Conservation (phyloP, 2,797 vertebrate species). For the Lagorchestes hirsutus region DNA sequence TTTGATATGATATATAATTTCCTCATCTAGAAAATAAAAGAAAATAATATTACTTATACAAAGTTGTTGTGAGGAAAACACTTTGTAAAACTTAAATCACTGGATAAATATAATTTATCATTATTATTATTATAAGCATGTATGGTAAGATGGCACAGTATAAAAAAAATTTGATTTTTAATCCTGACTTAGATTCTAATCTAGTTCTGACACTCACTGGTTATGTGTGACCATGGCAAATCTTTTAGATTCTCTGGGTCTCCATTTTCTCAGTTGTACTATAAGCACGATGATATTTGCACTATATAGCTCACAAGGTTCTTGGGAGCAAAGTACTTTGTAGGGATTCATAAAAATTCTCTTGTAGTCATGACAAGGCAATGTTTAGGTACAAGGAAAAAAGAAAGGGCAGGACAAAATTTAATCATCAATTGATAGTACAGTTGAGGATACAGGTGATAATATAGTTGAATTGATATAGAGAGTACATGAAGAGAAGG, state of each 20-base stretch:
- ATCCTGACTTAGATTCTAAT: not conserved
- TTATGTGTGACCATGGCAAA: not conserved
- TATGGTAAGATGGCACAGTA: not conserved
- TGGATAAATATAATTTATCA: not conserved
- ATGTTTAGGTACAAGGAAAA: not conserved
- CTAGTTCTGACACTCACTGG: not conserved
- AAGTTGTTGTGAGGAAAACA: not conserved
- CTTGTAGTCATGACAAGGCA: not conserved
- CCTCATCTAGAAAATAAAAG: not conserved
- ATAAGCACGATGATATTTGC: not conserved
- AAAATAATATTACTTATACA: not conserved
- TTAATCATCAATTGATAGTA: not conserved
- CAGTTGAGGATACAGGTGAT: too few species aligned
- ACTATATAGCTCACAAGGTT: not conserved
- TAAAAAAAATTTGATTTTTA: not conserved
- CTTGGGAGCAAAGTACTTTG: not conserved
- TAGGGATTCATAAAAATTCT: not conserved
- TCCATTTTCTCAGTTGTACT: not conserved
- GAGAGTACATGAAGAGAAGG: not conserved
- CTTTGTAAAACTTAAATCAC: not conserved
- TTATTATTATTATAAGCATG: not conserved
- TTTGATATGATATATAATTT: not conserved
- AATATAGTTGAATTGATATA: not conserved
- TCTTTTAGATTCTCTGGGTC: not conserved
- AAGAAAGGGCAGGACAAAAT: not conserved